Conservation (phyloP, 92 coral and sea anemone genomes). For the Muricea muricata region DNA sequence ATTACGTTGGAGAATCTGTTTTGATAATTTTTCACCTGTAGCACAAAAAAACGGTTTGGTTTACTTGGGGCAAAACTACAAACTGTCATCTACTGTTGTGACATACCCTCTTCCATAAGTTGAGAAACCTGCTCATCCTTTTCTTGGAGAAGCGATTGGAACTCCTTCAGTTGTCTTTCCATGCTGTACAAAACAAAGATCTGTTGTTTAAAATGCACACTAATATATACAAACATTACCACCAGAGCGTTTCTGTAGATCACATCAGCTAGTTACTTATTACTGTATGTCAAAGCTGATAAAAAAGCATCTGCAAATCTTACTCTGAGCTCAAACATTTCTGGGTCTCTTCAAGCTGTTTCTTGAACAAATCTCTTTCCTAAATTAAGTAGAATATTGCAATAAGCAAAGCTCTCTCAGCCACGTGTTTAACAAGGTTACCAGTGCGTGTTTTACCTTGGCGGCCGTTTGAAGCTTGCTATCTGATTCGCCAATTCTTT, state of each 20-base stretch:
- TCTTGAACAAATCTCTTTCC: constrained; percentile 88
- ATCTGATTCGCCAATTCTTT: constrained; percentile 82
- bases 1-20: constrained; percentile 92
- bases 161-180: constrained; percentile 84
- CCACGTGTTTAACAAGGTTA: too few species aligned
- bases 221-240: too few species aligned
- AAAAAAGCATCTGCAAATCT: constrained; percentile 12
- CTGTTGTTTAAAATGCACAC: not conserved
- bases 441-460: constrained; percentile 74
- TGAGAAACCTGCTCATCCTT: constrained; percentile 95
- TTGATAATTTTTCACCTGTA: constrained; percentile 95
- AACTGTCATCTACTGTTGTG: not conserved
- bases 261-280: too few species aligned
- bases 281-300: not conserved
- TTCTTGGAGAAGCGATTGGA: constrained; percentile 72
- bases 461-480: constrained; percentile 81
- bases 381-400: constrained; percentile 20
- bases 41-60: not conserved
- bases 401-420: too few species aligned
- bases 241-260: too few species aligned
- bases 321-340: constrained; percentile 75
- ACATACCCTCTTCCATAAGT: constrained; percentile 88
- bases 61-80: not conserved
- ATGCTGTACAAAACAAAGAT: constrained; percentile 51
- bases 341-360: constrained; percentile 81